Percentiles rank a stretch among this genome's conserved stretches.
Conservation (phyloP, 2,797 vertebrate species). For the Esox masquinongy region DNA sequence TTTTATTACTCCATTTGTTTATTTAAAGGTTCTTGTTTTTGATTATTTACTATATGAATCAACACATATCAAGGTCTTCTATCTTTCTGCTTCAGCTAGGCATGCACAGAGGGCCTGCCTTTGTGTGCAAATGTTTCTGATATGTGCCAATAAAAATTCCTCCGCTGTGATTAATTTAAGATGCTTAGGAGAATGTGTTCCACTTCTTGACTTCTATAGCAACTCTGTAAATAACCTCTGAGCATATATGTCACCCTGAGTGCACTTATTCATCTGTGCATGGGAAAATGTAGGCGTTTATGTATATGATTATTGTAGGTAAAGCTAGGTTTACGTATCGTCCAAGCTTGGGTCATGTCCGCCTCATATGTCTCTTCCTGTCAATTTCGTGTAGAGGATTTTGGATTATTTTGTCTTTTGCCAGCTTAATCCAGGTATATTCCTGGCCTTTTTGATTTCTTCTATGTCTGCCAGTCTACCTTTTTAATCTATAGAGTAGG, state of each 20-base stretch:
- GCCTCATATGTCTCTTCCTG: neutral
- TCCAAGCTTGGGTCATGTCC: neutral
- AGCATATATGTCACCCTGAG: slow-evolving; percentile 1
- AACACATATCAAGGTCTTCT: neutral
- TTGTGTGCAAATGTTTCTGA: slow-evolving; percentile 5
- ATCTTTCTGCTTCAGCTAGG: neutral
- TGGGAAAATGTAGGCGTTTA: neutral
- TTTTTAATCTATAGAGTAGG: neutral
- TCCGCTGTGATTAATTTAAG: slow-evolving; percentile 23
- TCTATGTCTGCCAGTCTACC: neutral
- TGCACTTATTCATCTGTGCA: slow-evolving; percentile 9
- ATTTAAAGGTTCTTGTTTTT: neutral
- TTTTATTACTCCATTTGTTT: neutral
- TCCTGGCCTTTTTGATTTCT: slow-evolving; percentile 9
- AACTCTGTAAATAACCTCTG: slow-evolving; percentile 9
- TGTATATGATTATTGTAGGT: neutral
- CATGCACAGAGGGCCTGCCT: slow-evolving; percentile 15
- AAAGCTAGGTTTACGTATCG: neutral
- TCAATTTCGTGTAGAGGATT: neutral
- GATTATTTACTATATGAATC: neutral
- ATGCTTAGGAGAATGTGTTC: slow-evolving; percentile 33
- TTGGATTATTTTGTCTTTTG: slow-evolving; percentile 19
- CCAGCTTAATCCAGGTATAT: slow-evolving; percentile 13
- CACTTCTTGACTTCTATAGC: slow-evolving; percentile 17
- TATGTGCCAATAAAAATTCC: neutral